phyloP scores from a whole-genome alignment of 2,888 invertebrate species.

The Mythimna impura region DNA sequence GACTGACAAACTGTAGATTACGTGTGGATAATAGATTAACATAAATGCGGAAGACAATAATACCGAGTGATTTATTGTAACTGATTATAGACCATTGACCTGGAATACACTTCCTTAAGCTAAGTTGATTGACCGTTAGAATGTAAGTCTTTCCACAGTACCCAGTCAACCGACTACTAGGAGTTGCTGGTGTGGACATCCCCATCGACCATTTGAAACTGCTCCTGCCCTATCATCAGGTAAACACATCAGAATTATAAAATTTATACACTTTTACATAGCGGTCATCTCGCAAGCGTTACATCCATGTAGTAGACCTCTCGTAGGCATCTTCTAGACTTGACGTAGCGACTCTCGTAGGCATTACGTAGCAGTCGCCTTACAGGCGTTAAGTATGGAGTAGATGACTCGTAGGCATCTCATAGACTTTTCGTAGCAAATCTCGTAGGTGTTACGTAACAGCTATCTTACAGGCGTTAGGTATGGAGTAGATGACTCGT shows the following conservation, averaged over 20 bases:
- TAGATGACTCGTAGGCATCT: too few relatives aligned
- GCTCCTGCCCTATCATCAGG: conserved; percentile 84
- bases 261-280: too few relatives aligned
- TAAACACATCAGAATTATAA: conserved; percentile 48
- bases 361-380: too few relatives aligned
- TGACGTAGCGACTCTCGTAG: too few relatives aligned
- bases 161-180: conserved; percentile 84
- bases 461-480: too few relatives aligned
- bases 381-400: too few relatives aligned
- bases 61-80: conserved; percentile 8
- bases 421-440: too few relatives aligned
- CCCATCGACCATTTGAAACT: conserved; percentile 85
- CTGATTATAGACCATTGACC: conserved; percentile 6
- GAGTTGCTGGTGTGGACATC: conserved; percentile 87
- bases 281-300: too few relatives aligned
- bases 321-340: too few relatives aligned
- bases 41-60: conserved; percentile 2
- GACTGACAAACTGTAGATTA: not conserved
- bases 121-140: conserved; percentile 21
- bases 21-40: not conserved
- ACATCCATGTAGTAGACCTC: too few relatives aligned
- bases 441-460: too few relatives aligned
- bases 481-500: too few relatives aligned
- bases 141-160: conserved; percentile 72
- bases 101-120: not conserved